A percentile compares a stretch with the other conserved stretches of the same genome.
phyloP scores from a whole-genome alignment of 2,113 vertebrate genomes.

The Chrysochloris asiatica region DNA sequence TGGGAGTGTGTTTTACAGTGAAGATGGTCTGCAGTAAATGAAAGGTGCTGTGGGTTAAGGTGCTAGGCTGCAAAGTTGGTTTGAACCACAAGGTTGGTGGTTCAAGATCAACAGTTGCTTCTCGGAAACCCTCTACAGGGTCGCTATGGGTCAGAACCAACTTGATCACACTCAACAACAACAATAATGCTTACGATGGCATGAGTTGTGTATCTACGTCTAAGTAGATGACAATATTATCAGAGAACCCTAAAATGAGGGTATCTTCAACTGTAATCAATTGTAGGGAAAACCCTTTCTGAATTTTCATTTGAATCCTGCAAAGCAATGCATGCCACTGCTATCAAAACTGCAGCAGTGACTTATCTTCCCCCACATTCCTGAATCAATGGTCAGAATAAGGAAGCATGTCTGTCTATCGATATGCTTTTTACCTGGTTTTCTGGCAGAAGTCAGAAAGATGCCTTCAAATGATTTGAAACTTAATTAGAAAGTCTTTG shows the following conservation, averaged over 20 bases:
- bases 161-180: too few species aligned
- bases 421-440: neutral
- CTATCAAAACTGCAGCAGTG: neutral
- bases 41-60: too few species aligned
- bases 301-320: neutral
- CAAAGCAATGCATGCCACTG: too few species aligned
- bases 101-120: too few species aligned
- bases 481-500: conserved; percentile 42
- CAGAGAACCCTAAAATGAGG: neutral
- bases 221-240: neutral
- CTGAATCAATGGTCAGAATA: neutral
- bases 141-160: too few species aligned
- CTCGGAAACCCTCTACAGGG: too few species aligned
- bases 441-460: neutral
- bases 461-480: conserved; percentile 47
- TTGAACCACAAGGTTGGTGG: too few species aligned
- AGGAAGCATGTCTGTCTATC: neutral
- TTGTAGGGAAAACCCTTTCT: neutral
- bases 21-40: too few species aligned
- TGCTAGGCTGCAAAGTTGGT: too few species aligned
- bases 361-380: neutral
- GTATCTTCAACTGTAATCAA: neutral
- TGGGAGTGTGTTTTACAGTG: too few species aligned
- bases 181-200: neutral
- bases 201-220: neutral